These are phyloP conservation scores for Drosophila gunungcola DNA, from an alignment of 1,140 invertebrate genomes.

Conservation along the genomic window DNA sequence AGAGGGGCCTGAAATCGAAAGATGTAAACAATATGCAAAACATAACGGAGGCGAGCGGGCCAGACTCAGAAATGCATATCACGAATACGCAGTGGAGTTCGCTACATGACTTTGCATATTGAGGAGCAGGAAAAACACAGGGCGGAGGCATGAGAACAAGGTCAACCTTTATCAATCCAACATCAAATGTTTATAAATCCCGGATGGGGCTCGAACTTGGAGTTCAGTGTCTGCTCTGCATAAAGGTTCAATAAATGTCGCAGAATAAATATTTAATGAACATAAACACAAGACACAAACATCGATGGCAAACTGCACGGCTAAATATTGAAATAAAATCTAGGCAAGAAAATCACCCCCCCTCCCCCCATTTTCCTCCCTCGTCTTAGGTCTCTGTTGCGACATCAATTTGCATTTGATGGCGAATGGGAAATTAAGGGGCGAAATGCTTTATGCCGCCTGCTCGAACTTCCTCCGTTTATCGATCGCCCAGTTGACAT, in stretches of 20 bases:
- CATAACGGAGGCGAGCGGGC: conserved; percentile 45
- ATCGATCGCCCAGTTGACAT: conserved; percentile 56
- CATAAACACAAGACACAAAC: conserved; percentile 52
- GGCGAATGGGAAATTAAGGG: conserved; percentile 36
- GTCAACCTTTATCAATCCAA: conserved; percentile 63
- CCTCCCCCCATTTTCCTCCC: neutral
- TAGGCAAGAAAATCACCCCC: conserved; percentile 29
- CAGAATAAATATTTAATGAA: conserved; percentile 77
- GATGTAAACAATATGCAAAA: conserved; percentile 77
- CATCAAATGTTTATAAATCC: conserved; percentile 66
- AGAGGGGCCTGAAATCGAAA: conserved; percentile 47
- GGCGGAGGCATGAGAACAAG: conserved; percentile 41
- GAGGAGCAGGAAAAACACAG: neutral
- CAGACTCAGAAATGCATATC: conserved; percentile 33
- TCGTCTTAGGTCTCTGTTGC: conserved; percentile 41
- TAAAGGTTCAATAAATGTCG: conserved; percentile 53
- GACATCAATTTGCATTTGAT: conserved; percentile 62
- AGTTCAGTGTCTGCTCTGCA: conserved; percentile 26
- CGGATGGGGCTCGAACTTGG: neutral
- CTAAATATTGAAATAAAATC: conserved; percentile 49
- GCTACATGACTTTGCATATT: conserved; percentile 51
- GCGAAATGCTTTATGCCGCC: neutral
- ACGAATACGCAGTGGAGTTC: conserved; percentile 57
- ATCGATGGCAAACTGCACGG: conserved; percentile 15
- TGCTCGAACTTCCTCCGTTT: conserved; percentile 10